phyloP scores from a whole-genome alignment of 2,888 invertebrate species.

The Pterostichus niger region DNA sequence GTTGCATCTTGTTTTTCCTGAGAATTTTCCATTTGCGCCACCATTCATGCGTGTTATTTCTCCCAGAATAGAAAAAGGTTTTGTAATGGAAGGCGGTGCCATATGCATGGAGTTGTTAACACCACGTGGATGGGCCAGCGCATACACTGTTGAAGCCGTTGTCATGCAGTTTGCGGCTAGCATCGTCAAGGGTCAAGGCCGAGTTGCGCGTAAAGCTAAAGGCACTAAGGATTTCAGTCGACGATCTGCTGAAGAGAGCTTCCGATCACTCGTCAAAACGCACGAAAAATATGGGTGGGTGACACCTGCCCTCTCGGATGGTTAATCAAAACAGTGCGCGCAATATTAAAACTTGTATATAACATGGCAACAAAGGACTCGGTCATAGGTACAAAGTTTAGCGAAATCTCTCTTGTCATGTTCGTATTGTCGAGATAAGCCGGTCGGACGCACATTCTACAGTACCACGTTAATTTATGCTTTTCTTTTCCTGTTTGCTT shows the following conservation, averaged over 20 bases:
- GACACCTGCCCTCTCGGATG: slow-evolving; percentile 91
- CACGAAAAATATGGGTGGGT: slow-evolving; percentile 96
- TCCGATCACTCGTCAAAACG: slow-evolving; percentile 91
- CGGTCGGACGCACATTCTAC: slow-evolving; percentile 49
- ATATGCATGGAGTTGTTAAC: slow-evolving; percentile 94
- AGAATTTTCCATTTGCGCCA: slow-evolving; percentile 93
- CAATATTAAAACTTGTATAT: slow-evolving; percentile 48
- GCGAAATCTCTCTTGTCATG: slow-evolving; percentile 60
- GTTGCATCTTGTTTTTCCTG: slow-evolving; percentile 90
- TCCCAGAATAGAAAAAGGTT: slow-evolving; percentile 85
- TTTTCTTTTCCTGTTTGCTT: slow-evolving; percentile 51
- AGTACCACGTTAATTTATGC: slow-evolving; percentile 27
- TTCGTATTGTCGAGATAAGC: slow-evolving; percentile 59
- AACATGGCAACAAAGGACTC: slow-evolving; percentile 48
- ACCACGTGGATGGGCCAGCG: slow-evolving; percentile 92
- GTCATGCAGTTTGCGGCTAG: slow-evolving; percentile 94
- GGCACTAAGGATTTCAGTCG: slow-evolving; percentile 88
- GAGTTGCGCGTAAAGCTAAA: slow-evolving; percentile 88
- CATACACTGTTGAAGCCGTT: slow-evolving; percentile 92
- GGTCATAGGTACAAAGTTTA: slow-evolving; percentile 61
- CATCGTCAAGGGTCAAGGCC: slow-evolving; percentile 92
- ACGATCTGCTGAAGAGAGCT: slow-evolving; percentile 92
- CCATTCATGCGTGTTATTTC: slow-evolving; percentile 87
- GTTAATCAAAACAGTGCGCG: slow-evolving; percentile 78
- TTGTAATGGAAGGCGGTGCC: slow-evolving; percentile 94